Evolutionary conservation across 2,888 invertebrate species (phyloP).

Genomic region (Drosophila cyrtoloma): DNA sequence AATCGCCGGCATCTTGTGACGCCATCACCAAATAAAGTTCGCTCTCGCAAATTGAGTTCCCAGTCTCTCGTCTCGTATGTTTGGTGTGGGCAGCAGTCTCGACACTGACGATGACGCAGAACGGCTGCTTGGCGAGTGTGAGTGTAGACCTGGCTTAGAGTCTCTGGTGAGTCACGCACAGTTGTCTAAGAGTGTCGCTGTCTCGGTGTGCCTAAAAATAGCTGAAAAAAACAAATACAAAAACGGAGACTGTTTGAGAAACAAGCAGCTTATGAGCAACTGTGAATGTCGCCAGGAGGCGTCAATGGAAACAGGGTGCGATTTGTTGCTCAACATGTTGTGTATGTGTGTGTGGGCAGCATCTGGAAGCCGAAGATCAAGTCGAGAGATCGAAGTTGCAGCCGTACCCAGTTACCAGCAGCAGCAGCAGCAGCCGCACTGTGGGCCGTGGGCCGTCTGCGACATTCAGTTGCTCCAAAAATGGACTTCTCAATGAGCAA

Average conservation of each 20-base stretch:
- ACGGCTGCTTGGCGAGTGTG: slow-evolving; percentile 24
- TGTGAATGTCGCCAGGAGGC: slow-evolving; percentile 69
- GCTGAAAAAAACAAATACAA: slow-evolving; percentile 29
- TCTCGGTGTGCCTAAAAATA: slow-evolving; percentile 49
- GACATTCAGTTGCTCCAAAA: slow-evolving; percentile 61
- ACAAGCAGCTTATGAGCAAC: slow-evolving; percentile 35
- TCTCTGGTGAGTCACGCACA: slow-evolving; percentile 59
- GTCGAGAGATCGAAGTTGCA: slow-evolving; percentile 42
- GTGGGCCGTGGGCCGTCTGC: slow-evolving; percentile 52
- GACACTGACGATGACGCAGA: slow-evolving; percentile 61
- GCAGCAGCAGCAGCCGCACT: neutral
- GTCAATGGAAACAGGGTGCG: slow-evolving; percentile 58
- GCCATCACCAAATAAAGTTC: slow-evolving; percentile 82
- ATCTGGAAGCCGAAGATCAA: slow-evolving; percentile 47
- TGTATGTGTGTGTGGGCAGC: slow-evolving; percentile 41
- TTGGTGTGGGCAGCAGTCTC: slow-evolving; percentile 65
- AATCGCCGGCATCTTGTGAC: slow-evolving; percentile 82
- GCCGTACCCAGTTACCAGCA: slow-evolving; percentile 53
- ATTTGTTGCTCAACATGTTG: slow-evolving; percentile 31
- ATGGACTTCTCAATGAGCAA: slow-evolving; percentile 72
- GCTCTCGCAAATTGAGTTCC: slow-evolving; percentile 24
- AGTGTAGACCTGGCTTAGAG: slow-evolving; percentile 70
- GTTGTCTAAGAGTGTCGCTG: slow-evolving; percentile 21
- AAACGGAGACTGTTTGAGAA: slow-evolving; percentile 22
- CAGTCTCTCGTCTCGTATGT: slow-evolving; percentile 4